Percentiles rank a stretch among this genome's conserved stretches.
Conservation (phyloP, 1,140 invertebrate genomes). For the Sarcophaga peregrina region DNA sequence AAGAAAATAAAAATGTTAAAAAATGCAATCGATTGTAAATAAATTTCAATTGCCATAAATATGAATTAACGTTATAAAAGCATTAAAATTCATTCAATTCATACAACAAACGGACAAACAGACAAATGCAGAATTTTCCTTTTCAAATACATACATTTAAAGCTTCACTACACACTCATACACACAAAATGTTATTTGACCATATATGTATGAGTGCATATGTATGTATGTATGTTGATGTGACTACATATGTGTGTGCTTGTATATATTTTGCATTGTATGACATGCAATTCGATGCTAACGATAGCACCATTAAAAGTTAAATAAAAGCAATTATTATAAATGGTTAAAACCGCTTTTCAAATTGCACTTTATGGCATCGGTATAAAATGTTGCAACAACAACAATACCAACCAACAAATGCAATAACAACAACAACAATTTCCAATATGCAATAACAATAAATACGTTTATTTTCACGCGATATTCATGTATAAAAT, state of each 20-base stretch:
- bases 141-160: too few species aligned
- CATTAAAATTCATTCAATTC: constrained; percentile 39
- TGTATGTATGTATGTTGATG: background rate
- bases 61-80: constrained; percentile 50
- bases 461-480: background rate
- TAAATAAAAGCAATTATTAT: constrained; percentile 64
- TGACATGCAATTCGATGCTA: constrained; percentile 54
- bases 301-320: constrained; percentile 63
- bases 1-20: background rate
- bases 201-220: too few species aligned
- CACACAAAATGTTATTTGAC: background rate
- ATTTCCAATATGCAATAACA: background rate
- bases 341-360: constrained; percentile 58
- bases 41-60: constrained; percentile 58
- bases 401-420: background rate
- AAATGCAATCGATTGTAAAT: constrained; percentile 34
- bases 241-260: background rate
- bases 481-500: background rate
- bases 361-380: constrained; percentile 49
- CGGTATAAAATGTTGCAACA: constrained; percentile 19
- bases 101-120: background rate
- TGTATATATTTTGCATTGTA: constrained; percentile 17
- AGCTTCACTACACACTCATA: background rate
- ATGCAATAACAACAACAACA: background rate
- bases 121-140: too few species aligned